Percentiles rank a stretch among this genome's conserved stretches.
Evolutionary conservation across 2,888 invertebrate species (phyloP).

Genomic region (Leptinotarsa peninsularis): DNA sequence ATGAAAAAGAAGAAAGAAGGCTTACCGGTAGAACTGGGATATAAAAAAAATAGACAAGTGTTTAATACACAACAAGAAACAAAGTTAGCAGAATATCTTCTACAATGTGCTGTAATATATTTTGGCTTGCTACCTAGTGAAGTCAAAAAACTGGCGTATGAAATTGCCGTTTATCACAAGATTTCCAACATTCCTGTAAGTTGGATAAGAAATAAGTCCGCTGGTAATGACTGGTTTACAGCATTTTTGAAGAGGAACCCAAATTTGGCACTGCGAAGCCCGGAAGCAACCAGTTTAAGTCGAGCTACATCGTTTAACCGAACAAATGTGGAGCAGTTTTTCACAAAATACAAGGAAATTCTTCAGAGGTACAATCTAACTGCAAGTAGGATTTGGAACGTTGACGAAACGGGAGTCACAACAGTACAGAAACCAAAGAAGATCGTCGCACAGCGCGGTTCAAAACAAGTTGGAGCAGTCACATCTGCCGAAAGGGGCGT

Average conservation of each 20-base stretch:
- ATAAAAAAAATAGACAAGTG: background rate
- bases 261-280: constrained; percentile 27
- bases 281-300: constrained; percentile 30
- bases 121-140: no score
- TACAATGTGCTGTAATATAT: no score
- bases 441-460: constrained; percentile 42
- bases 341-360: constrained; percentile 27
- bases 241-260: constrained; percentile 33
- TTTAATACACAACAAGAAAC: constrained; percentile 4
- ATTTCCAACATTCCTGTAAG: no score
- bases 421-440: no score
- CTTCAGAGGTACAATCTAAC: constrained; percentile 35
- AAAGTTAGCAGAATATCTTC: background rate
- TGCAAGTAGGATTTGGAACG: constrained; percentile 32
- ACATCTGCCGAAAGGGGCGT: constrained; percentile 58
- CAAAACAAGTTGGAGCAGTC: constrained; percentile 60
- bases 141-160: no score
- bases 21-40: background rate
- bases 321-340: constrained; percentile 16
- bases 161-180: no score
- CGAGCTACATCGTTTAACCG: constrained; percentile 33
- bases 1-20: constrained; percentile 17
- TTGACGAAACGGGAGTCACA: no score
- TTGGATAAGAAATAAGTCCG: background rate
- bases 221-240: constrained; percentile 33